phyloP scores from a whole-genome alignment of 2,113 vertebrate species.

The Neomonachus schauinslandi region DNA sequence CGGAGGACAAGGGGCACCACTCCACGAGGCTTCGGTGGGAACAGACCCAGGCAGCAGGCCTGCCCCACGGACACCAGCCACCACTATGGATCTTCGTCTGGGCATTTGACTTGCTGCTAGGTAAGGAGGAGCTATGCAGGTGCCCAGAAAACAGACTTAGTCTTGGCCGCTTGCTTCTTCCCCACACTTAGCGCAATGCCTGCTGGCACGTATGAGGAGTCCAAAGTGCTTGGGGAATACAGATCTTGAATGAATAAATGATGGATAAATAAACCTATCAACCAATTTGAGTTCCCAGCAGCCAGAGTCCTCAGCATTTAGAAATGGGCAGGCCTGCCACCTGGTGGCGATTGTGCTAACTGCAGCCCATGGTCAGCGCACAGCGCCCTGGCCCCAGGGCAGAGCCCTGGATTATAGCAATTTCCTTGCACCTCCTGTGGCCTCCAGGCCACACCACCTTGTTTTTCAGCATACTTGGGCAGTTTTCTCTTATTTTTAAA shows the following conservation, averaged over 20 bases:
- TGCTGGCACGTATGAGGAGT: not conserved
- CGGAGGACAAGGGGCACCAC: not conserved
- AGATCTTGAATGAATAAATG: constrained; percentile 60
- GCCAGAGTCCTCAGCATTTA: not conserved
- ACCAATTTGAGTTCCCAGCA: not conserved
- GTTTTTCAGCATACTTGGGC: not conserved
- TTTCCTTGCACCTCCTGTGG: not conserved
- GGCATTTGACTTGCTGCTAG: not conserved
- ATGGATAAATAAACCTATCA: constrained; percentile 1
- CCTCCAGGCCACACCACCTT: not conserved
- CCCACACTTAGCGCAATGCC: constrained; percentile 6
- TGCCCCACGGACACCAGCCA: not conserved
- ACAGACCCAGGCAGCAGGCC: not conserved
- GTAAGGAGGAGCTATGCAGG: too few relatives aligned
- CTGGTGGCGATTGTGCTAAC: constrained; percentile 26
- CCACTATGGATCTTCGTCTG: rapidly evolving
- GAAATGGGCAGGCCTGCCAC: constrained; percentile 45
- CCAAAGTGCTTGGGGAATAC: constrained; percentile 9
- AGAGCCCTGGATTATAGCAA: not conserved
- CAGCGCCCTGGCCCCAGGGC: too few relatives aligned
- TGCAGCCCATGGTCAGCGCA: not conserved
- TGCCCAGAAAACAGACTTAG: not conserved
- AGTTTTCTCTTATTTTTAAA: not conserved
- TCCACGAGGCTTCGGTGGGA: not conserved
- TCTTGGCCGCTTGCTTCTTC: not conserved